phyloP scores from a whole-genome alignment of 1,140 invertebrate species.

The Goniozus legneri region DNA sequence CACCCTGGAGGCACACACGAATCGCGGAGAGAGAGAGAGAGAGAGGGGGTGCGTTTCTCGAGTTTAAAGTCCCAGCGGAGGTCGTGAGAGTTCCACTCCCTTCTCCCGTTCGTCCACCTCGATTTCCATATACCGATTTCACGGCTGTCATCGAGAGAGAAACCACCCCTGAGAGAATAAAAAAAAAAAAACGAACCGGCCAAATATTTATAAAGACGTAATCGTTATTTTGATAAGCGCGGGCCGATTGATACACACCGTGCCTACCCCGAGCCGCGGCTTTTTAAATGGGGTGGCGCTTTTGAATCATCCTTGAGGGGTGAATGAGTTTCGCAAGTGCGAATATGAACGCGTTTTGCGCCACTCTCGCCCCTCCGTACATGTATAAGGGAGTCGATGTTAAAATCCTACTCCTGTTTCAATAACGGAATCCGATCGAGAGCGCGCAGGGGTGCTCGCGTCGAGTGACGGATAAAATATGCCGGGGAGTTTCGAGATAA shows the following conservation, averaged over 20 bases:
- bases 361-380: slow-evolving; percentile 31
- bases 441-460: too few species aligned
- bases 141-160: too few species aligned
- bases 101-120: slow-evolving; percentile 8
- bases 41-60: too few species aligned
- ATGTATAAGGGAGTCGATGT: slow-evolving; percentile 26
- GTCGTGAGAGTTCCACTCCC: too few species aligned
- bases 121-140: slow-evolving; percentile 51
- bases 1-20: too few species aligned
- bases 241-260: slow-evolving; percentile 29
- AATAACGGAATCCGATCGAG: slow-evolving; percentile 30
- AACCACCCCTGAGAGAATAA: too few species aligned
- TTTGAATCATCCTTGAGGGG: too few species aligned
- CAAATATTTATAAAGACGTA: slow-evolving; percentile 56
- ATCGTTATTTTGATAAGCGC: slow-evolving; percentile 54
- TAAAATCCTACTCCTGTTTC: slow-evolving; percentile 43
- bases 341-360: slow-evolving; percentile 54
- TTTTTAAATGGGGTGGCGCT: too few species aligned
- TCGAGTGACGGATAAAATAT: slow-evolving; percentile 15
- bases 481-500: slow-evolving; percentile 12
- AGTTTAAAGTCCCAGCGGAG: too few species aligned
- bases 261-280: neutral
- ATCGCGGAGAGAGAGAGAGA: too few species aligned
- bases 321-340: slow-evolving; percentile 37
- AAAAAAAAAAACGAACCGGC: slow-evolving; percentile 19